A percentile compares a stretch with the other conserved stretches of the same genome.
phyloP scores from a whole-genome alignment of 2,113 vertebrate species.

The Loxodonta africana region DNA sequence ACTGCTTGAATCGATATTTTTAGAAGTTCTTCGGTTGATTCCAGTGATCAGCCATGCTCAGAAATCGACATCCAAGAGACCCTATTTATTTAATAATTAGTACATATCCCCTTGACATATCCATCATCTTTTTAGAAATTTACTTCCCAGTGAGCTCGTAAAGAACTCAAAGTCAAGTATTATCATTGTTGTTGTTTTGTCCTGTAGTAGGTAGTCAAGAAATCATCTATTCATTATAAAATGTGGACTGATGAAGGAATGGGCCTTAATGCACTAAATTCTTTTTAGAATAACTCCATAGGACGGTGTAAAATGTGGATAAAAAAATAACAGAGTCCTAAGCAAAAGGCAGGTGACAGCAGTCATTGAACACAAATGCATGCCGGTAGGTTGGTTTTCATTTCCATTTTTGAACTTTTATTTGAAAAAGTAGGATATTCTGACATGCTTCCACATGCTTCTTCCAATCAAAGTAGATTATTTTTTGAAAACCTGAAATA shows the following conservation, averaged over 20 bases:
- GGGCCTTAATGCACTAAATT: background rate
- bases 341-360: background rate
- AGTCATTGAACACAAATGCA: background rate
- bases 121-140: slow-evolving; percentile 26
- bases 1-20: background rate
- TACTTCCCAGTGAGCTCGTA: background rate
- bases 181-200: background rate
- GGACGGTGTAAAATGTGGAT: background rate
- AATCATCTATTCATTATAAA: background rate
- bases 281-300: background rate
- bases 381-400: slow-evolving; percentile 18
- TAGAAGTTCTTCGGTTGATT: background rate
- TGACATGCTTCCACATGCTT: slow-evolving; percentile 18
- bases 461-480: slow-evolving; percentile 50
- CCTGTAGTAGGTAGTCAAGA: background rate
- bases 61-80: background rate
- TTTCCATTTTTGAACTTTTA: slow-evolving; percentile 53
- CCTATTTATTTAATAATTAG: too few relatives aligned
- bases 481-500: slow-evolving; percentile 33
- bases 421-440: slow-evolving; percentile 17
- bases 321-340: background rate
- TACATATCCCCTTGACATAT: background rate
- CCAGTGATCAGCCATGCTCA: background rate
- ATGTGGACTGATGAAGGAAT: background rate
- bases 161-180: background rate